Percentiles rank a stretch among this genome's conserved stretches.
Conservation (phyloP, 2,797 vertebrate genomes). For the Xerus rutilus region DNA sequence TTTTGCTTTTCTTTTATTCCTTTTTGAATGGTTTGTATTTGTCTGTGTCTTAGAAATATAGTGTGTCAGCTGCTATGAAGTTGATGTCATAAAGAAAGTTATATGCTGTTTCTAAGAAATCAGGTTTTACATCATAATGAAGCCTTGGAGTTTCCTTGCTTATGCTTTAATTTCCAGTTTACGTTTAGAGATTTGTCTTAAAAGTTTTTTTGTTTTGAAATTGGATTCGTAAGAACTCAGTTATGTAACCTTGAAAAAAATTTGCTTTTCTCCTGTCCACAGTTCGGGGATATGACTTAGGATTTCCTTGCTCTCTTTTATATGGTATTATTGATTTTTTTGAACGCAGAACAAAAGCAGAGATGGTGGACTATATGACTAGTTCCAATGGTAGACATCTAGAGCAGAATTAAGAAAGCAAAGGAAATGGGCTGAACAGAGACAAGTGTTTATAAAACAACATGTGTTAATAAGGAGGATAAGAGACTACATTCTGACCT, state of each 20-base stretch:
- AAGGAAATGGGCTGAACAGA: neutral
- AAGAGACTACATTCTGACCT: neutral
- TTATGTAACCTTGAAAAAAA: conserved; percentile 13
- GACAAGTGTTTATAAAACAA: neutral
- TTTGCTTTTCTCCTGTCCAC: neutral
- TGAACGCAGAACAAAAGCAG: neutral
- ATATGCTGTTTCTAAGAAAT: conserved; percentile 50
- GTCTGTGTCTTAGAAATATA: neutral
- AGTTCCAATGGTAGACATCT: neutral
- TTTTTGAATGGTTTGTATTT: conserved; percentile 49
- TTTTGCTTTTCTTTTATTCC: conserved; percentile 34
- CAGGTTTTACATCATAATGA: neutral
- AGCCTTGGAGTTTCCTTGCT: neutral
- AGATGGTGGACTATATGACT: neutral
- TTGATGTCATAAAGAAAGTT: conserved; percentile 10
- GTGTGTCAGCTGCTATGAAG: neutral
- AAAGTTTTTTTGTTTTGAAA: neutral
- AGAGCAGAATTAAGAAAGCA: neutral
- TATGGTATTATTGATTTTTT: neutral
- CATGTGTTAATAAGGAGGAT: neutral
- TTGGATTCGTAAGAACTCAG: neutral
- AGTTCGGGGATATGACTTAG: neutral
- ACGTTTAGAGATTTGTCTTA: conserved; percentile 51
- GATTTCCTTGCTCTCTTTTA: neutral
- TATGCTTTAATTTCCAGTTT: conserved; percentile 43